Conservation (phyloP, 2,888 invertebrate genomes). For the Maniola hyperantus region DNA sequence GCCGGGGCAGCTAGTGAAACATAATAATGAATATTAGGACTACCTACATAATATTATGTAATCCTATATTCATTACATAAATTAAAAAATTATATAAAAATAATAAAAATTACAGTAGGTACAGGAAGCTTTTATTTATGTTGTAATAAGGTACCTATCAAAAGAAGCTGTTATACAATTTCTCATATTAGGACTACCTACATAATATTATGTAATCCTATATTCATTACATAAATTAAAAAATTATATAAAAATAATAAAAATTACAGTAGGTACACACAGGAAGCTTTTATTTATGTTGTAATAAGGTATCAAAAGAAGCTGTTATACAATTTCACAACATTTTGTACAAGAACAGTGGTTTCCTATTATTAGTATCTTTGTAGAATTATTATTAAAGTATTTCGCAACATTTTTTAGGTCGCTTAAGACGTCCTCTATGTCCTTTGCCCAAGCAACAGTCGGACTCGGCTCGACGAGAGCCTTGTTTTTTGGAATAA, state of each 20-base stretch:
- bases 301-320: not conserved
- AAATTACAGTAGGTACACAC: not conserved
- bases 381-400: slow-evolving; percentile 36
- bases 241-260: too few species aligned
- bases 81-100: too few species aligned
- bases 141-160: not conserved
- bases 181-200: not conserved
- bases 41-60: too few species aligned
- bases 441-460: slow-evolving; percentile 71
- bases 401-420: slow-evolving; percentile 45
- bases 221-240: too few species aligned
- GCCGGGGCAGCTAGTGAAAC: too few species aligned
- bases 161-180: not conserved
- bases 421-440: slow-evolving; percentile 58
- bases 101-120: not conserved
- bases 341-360: not conserved
- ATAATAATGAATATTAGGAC: too few species aligned
- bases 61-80: too few species aligned
- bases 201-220: too few species aligned
- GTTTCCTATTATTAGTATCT: not conserved
- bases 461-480: slow-evolving; percentile 39
- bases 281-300: not conserved
- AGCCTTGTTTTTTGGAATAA: slow-evolving; percentile 55
- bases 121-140: not conserved
- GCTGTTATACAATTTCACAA: not conserved